Evolutionary conservation across 2,888 invertebrate species (phyloP).

Genomic region (Ctenicera cuprea): DNA sequence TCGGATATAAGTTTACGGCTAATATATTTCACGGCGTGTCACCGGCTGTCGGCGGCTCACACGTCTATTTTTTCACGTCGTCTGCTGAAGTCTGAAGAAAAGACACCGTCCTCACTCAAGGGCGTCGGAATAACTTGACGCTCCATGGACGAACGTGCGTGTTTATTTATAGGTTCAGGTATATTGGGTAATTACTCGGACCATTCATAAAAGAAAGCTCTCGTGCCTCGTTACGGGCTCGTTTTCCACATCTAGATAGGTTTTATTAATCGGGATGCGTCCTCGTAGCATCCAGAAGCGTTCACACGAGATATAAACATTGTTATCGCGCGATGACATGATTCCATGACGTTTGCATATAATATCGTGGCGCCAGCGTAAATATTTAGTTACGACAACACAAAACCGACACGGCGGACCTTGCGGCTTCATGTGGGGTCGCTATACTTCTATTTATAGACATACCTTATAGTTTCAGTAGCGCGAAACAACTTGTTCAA

Average conservation of each 20-base stretch:
- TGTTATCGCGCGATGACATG: constrained; percentile 56
- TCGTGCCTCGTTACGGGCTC: not conserved
- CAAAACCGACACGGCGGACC: constrained; percentile 46
- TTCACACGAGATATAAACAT: constrained; percentile 53
- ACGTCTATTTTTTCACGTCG: constrained; percentile 64
- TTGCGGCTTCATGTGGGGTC: constrained; percentile 55
- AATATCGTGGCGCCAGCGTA: constrained; percentile 65
- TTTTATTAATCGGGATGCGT: constrained; percentile 22
- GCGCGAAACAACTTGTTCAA: constrained; percentile 15
- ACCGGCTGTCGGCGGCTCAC: constrained; percentile 62
- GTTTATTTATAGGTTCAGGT: constrained; percentile 37
- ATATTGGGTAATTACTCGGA: constrained; percentile 34
- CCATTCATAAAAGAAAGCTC: constrained; percentile 41
- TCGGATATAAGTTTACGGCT: constrained; percentile 67
- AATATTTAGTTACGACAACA: constrained; percentile 62
- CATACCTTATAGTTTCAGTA: constrained; percentile 45
- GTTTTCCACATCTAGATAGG: not conserved
- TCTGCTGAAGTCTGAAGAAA: constrained; percentile 55
- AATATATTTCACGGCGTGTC: constrained; percentile 68
- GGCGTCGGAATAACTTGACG: constrained; percentile 55
- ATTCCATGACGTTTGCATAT: constrained; percentile 63
- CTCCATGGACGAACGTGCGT: constrained; percentile 18
- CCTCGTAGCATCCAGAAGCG: constrained; percentile 35
- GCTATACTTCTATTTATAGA: constrained; percentile 49
- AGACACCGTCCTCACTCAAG: constrained; percentile 58